Evolutionary conservation across 2,888 invertebrate genomes (phyloP), one percentile per base, ranked within the genome.

Genomic region (Heliothis peltigera): DNA sequence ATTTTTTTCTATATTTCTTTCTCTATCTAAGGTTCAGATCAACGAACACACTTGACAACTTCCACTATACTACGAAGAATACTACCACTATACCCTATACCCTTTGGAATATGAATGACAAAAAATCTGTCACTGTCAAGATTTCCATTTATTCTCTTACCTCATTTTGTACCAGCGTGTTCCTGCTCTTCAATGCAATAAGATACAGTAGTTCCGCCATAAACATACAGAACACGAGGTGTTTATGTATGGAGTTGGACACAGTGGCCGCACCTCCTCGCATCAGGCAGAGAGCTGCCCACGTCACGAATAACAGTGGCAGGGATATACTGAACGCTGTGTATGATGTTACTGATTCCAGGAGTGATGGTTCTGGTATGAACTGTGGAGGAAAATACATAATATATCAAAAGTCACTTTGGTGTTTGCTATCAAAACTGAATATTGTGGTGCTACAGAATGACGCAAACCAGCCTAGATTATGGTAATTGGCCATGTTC

Each of bases 161-260:
- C 95, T 98, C 98, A 90, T 97, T 97, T 81, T 97, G 97, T 4
- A 98, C 96, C 58, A 98, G 95, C n/a, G 97, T 95, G 71, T 96
- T 96, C 58, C 98, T 95, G 2, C 97, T 97, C 90, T 99, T 98
- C 85, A 99, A 95, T 0, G 98, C 98, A 15, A 98, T 95, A 54
- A 99, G 95, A 89, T 98, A 99, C 28, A 99, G 91, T 25, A 98
- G 89, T 87, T 99, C 98, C 0, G 98, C 97, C 81, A 98, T 95
- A 85, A 99, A 97, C 21, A 99, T 97, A 84, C 98, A 98, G 70
- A 98, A 96, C n/a, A 99, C 97, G 8, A 99, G 96, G 88, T 99
- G 99, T 86, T 98, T 98, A 86, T 98, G 98, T 73, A 99, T 99
- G 19, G 98, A 98, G 91, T 99, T 99, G 49, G 98, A 98, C 82